These are phyloP conservation scores for Lampropteryx suffumata DNA, from an alignment of 2,888 invertebrate species.

Conservation along the genomic window DNA sequence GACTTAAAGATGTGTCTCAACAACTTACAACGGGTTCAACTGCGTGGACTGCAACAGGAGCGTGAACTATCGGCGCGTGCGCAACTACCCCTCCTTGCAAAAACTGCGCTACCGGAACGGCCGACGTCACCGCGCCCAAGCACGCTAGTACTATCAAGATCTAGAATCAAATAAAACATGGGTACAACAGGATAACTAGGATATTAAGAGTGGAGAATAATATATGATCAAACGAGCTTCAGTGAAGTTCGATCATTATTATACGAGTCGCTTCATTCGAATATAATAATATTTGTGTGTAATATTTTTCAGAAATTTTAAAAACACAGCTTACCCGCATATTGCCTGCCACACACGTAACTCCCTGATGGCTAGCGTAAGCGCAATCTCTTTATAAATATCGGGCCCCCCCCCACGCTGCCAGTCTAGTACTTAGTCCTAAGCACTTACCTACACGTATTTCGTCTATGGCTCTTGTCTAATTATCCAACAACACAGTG, in stretches of 20 bases:
- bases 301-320: background rate
- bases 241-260: no score
- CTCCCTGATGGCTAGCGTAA: constrained; percentile 44
- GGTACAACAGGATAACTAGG: no score
- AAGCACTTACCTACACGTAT: background rate
- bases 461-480: constrained; percentile 4
- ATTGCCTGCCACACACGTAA: constrained; percentile 47
- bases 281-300: no score
- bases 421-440: background rate
- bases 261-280: no score
- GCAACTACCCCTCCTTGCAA: constrained; percentile 18
- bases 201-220: no score
- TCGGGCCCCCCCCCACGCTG: constrained; percentile 58
- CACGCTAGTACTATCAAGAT: constrained; percentile 55
- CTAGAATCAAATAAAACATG: constrained; percentile 35
- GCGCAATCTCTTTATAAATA: constrained; percentile 62
- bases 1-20: no score
- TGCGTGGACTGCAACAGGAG: constrained; percentile 37
- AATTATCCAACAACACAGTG: background rate
- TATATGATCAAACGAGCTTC: no score
- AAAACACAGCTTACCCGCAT: constrained; percentile 52
- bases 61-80: constrained; percentile 28
- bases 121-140: constrained; percentile 51
- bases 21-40: constrained; percentile 62
- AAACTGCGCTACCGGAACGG: constrained; percentile 44